Evolutionary conservation across 2,113 vertebrate genomes (phyloP), one percentile per base, ranked within the genome.

Genomic region (Willisornis vidua): DNA sequence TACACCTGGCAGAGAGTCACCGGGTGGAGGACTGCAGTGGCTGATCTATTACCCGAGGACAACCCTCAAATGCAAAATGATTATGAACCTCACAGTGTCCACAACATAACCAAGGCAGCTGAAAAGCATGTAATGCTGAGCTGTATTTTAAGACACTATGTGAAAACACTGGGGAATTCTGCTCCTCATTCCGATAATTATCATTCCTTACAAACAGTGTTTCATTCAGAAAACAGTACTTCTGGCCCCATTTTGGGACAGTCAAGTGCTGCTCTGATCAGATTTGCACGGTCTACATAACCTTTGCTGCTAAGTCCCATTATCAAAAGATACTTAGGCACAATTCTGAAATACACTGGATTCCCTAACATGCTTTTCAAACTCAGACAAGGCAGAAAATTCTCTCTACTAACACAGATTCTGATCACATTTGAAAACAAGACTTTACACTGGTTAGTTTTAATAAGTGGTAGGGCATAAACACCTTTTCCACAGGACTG

Each of bases 61-160:
- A 72, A 52, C 12, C 61, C 66, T 20, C 76, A 66, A 25, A 9
- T 18, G 11, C 9, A 83, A 82, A 79, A 0, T 57, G 35, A 35
- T 55, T 39, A 33, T 0, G 0, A 81, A 31, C 8, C 11, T 59
- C 66, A 26, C 7, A 39, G 31, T 1, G 3, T 39, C 13, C 24
- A 49, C 23, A 71, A 35, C 13, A 23, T 2, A 71, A 57, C 15
- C 31, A 41, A 51, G 2, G 22, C 2, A n/a, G 19, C 23, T 54
- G 9, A 43, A 67, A 89, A 58, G 5, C 9, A 33, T 6, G 43
- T 37, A 77, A 51, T 7, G 10, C 24, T 33, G 26, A 80, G 7
- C 31, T 48, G 12, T 35, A n/a, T 57, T 86, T 85, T 31, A 68
- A 51, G 22, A 41, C 6, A 74, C 9, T 14, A 23, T 1, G 0